Base-by-base conservation (phyloP, 1,140 invertebrate species). In the Zaprionus lachaisei region DNA sequence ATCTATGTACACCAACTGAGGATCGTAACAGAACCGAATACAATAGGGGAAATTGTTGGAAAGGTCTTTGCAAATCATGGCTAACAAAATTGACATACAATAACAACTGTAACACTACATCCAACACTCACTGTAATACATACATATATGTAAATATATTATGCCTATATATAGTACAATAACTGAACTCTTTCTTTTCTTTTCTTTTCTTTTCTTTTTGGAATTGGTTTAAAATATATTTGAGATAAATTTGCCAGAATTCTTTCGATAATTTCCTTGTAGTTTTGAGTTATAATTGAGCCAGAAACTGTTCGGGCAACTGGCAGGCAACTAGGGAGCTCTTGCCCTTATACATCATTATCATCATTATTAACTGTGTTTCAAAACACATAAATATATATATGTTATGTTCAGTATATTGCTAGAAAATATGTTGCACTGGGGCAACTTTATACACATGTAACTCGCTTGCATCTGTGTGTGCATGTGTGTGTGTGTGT, bases 41-140 rank as follows among this genome's bases (percentile, higher is more conserved):
- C 15, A 31, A 24, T 12, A 44, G 28, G 72, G 72, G 80, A 87
- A 86, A 72, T 54, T 62, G 24, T 56, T 56, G 69, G 81, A 90
- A 84, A 87, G 67, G 54, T 76, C 26, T 38, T 55, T 62, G 84
- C 84, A 89, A 89, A 84, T 81, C 11, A 89, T 84, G 79, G 49
- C n/a, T 80, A 58, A 58, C 9, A 54, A 54, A 58, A 76, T 7
- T 17, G 38, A 72, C 65, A 65, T 28, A 37, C 49, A 77, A 38
- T 62, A 67, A 74, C 60, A 75, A 62, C 26, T 74, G 71, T 56
- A 64, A 75, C 70, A 74, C 58, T 67, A 73, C 62, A 77, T 67
- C 61, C 22, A 77, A 75, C 72, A 75, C 38, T 75, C 67, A 75
- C 41, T 71, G 60, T 75, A 51, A 24, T 64, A 64, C 38, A 24